phyloP scores from a whole-genome alignment of 1,140 invertebrate genomes.

The Papilio machaon region DNA sequence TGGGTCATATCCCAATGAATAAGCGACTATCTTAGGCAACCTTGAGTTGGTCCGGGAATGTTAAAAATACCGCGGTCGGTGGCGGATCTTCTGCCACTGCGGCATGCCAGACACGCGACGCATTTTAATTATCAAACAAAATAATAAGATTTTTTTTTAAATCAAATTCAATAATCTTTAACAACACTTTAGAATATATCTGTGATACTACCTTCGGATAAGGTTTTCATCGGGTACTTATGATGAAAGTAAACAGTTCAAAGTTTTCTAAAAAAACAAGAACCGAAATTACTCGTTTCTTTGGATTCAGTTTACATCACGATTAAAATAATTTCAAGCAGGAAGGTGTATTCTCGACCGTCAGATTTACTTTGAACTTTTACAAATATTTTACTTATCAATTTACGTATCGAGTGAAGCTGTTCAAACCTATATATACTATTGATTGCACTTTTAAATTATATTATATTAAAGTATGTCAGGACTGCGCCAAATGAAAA shows the following conservation, averaged over 20 bases:
- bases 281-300: neutral
- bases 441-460: neutral
- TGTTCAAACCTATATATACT: neutral
- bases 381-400: neutral
- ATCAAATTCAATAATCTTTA: neutral
- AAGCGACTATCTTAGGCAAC: conserved; percentile 77
- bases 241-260: neutral
- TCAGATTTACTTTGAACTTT: neutral
- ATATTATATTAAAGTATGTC: neutral
- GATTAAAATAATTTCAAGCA: neutral
- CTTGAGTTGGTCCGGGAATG: conserved; percentile 79
- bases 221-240: neutral
- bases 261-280: neutral
- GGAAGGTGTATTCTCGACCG: neutral
- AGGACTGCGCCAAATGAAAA: neutral
- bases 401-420: neutral
- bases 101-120: conserved; percentile 44
- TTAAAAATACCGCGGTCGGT: conserved; percentile 77
- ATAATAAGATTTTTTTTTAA: neutral
- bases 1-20: conserved; percentile 79
- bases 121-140: conserved; percentile 42
- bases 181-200: neutral
- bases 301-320: neutral
- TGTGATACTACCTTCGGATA: neutral
- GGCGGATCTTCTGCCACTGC: conserved; percentile 60